Evolutionary conservation across 2,113 vertebrate genomes (phyloP).

Genomic region (Jacana jacana): DNA sequence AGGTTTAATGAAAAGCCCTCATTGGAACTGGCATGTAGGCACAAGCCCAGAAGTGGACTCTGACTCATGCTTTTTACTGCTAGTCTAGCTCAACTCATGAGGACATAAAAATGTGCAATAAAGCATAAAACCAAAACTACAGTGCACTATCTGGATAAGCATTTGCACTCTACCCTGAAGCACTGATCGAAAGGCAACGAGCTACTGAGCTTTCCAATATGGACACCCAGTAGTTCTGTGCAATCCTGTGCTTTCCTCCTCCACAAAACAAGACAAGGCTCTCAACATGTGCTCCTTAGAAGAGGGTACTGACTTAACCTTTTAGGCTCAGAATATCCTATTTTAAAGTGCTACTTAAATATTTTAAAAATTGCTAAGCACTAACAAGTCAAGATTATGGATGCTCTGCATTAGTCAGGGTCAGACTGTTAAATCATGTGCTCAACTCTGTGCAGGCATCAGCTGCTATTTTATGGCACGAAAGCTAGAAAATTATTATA

Average conservation of each 20-base stretch:
- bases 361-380: not conserved
- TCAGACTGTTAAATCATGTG: not conserved
- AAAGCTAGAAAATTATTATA: not conserved
- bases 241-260: not conserved
- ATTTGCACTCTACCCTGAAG: not conserved
- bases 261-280: not conserved
- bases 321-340: not conserved
- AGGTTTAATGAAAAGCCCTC: not conserved
- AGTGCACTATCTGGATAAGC: not conserved
- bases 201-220: not conserved
- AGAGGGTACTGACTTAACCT: not conserved
- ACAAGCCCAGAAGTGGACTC: not conserved
- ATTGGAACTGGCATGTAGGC: not conserved
- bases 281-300: not conserved
- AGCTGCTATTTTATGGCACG: not conserved
- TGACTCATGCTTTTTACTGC: not conserved
- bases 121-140: slow-evolving; percentile 3
- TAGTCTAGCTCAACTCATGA: not conserved
- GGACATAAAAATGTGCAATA: not conserved
- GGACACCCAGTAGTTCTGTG: not conserved
- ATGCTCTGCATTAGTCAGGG: not conserved
- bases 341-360: not conserved
- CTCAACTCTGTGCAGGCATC: not conserved
- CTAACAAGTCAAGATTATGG: not conserved
- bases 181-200: not conserved